A percentile compares a stretch with the other conserved stretches of the same genome.
phyloP scores from a whole-genome alignment of 2,797 vertebrate species.

The Takifugu ocellatus region DNA sequence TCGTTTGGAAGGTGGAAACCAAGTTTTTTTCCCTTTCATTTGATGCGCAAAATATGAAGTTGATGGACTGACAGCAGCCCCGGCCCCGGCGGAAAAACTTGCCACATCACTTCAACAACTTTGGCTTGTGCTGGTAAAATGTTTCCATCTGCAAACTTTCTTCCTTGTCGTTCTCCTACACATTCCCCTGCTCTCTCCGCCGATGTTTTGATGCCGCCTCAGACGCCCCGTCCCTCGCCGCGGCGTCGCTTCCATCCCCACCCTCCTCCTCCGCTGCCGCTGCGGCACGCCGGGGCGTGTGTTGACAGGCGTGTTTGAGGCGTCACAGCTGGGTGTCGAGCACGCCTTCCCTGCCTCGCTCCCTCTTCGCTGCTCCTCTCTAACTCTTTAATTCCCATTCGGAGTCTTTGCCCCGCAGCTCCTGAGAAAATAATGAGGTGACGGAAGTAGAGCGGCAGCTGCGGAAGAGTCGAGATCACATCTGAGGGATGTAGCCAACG shows the following conservation, averaged over 20 bases:
- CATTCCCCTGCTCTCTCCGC: too few relatives aligned
- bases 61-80: too few relatives aligned
- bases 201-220: slow-evolving; percentile 18
- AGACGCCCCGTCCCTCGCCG: slow-evolving; percentile 28
- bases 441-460: slow-evolving; percentile 16
- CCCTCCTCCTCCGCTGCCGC: slow-evolving; percentile 28
- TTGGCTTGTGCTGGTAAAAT: slow-evolving; percentile 15
- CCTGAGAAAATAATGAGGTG: slow-evolving; percentile 55
- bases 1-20: too few relatives aligned
- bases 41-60: too few relatives aligned
- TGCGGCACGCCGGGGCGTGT: slow-evolving; percentile 35
- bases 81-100: background rate
- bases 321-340: slow-evolving; percentile 22
- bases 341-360: background rate
- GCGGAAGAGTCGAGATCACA: slow-evolving; percentile 11
- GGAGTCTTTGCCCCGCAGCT: slow-evolving; percentile 41
- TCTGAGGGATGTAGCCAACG: slow-evolving; percentile 30
- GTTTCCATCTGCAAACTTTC: background rate
- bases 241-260: background rate
- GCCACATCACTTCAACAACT: slow-evolving; percentile 6
- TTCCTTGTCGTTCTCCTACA: background rate
- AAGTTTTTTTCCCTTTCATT: too few relatives aligned
- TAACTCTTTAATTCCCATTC: slow-evolving; percentile 21
- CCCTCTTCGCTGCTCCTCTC: slow-evolving; percentile 14
- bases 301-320: slow-evolving; percentile 39